Evolutionary conservation across 30 jellyfish, hydroid and myxozoan genomes (phyloP).

Genomic region (Aurelia aurita): DNA sequence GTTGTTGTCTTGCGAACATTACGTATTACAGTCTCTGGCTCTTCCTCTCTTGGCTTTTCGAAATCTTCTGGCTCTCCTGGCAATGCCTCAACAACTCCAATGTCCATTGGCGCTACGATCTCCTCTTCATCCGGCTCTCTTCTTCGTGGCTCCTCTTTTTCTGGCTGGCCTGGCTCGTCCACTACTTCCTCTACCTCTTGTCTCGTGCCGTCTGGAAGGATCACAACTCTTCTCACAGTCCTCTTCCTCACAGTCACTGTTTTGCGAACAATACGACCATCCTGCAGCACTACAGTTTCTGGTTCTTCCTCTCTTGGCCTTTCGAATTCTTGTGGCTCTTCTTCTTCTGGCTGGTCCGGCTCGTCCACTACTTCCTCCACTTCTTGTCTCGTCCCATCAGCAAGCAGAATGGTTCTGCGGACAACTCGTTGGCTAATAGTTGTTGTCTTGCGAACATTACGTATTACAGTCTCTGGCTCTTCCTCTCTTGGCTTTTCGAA

Average conservation of each 20-base stretch:
- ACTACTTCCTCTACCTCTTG: constrained; percentile 56
- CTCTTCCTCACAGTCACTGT: constrained; percentile 69
- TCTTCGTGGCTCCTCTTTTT: constrained; percentile 42
- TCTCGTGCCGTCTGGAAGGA: constrained; percentile 74
- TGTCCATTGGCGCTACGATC: constrained; percentile 2
- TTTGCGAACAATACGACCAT: constrained; percentile 66
- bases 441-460: constrained; percentile 50
- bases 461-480: constrained; percentile 32
- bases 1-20: constrained; percentile 44
- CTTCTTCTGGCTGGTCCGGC: constrained; percentile 5
- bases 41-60: constrained; percentile 22
- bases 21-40: constrained; percentile 13
- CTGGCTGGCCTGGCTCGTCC: constrained; percentile 33
- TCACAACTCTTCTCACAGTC: constrained; percentile 55
- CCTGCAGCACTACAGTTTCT: constrained; percentile 31
- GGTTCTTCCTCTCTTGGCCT: constrained; percentile 31
- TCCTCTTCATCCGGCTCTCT: background rate
- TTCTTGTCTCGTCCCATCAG: constrained; percentile 83
- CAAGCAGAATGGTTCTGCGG: constrained; percentile 58
- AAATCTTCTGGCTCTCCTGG: background rate
- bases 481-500: constrained; percentile 61
- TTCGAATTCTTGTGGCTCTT: background rate
- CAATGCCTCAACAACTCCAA: background rate
- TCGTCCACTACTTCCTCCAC: constrained; percentile 82
- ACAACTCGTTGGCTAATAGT: constrained; percentile 68